These are phyloP conservation scores for Sphaerophoria taeniata DNA, from an alignment of 2,888 invertebrate genomes.

Conservation along the genomic window DNA sequence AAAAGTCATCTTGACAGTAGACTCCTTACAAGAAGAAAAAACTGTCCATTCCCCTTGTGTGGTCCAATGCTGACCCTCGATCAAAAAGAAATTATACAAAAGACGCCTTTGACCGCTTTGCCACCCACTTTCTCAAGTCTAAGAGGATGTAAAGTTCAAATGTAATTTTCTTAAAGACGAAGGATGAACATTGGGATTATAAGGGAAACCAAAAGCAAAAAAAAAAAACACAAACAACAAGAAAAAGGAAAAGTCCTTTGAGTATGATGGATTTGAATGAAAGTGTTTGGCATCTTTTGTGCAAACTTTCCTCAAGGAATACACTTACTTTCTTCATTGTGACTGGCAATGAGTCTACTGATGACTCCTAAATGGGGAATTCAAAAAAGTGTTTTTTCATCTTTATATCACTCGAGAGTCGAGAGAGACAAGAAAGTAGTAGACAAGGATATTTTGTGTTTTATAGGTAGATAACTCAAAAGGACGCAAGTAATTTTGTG, in stretches of 20 bases:
- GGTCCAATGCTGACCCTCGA: slow-evolving; percentile 50
- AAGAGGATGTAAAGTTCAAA: slow-evolving; percentile 49
- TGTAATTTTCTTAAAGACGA: slow-evolving; percentile 71
- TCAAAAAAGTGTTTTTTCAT: slow-evolving; percentile 46
- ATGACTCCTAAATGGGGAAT: slow-evolving; percentile 42
- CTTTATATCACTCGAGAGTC: slow-evolving; percentile 10
- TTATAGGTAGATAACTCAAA: slow-evolving; percentile 15
- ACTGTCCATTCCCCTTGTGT: slow-evolving; percentile 40
- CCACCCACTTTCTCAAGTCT: slow-evolving; percentile 20
- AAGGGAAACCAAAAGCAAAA: slow-evolving; percentile 43
- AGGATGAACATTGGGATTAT: slow-evolving; percentile 47
- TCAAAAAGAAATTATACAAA: slow-evolving; percentile 74
- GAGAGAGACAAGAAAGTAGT: background rate
- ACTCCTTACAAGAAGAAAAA: slow-evolving; percentile 19
- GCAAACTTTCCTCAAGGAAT: slow-evolving; percentile 47
- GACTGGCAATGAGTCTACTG: background rate
- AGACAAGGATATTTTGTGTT: slow-evolving; percentile 47
- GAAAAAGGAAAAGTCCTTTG: slow-evolving; percentile 56
- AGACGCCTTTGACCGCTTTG: slow-evolving; percentile 55
- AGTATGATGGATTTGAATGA: slow-evolving; percentile 72
- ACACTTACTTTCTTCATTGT: slow-evolving; percentile 54
- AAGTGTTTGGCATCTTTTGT: slow-evolving; percentile 71
- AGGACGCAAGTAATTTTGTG: slow-evolving; percentile 70
- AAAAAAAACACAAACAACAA: slow-evolving; percentile 26
- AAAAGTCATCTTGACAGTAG: slow-evolving; percentile 48